These are phyloP conservation scores for Psophia crepitans DNA, from an alignment of 2,113 vertebrate species.

Conservation along the genomic window DNA sequence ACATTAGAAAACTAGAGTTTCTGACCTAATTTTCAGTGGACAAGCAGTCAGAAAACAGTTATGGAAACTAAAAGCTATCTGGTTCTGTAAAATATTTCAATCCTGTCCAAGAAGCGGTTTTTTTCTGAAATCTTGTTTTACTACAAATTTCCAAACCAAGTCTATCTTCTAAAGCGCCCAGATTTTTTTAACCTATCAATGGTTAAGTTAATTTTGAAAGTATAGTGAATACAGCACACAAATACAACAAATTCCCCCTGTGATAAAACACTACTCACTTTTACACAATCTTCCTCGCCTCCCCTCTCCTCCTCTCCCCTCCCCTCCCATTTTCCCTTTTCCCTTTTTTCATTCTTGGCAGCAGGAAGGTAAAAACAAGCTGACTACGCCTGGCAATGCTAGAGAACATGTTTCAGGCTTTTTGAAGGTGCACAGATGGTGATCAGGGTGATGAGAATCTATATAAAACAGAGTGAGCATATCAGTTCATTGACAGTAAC, in stretches of 20 bases:
- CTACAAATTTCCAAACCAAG: background rate
- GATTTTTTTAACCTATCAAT: background rate
- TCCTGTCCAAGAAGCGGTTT: background rate
- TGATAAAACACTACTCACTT: background rate
- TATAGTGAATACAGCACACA: rapidly evolving
- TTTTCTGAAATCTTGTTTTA: background rate
- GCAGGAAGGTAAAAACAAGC: background rate
- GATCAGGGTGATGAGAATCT: background rate
- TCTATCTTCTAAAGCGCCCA: background rate
- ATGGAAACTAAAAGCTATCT: background rate
- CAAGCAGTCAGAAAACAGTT: background rate
- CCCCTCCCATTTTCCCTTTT: too few species aligned
- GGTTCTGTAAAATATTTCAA: background rate
- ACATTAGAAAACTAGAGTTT: background rate
- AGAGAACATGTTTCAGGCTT: background rate
- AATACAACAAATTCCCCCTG: background rate
- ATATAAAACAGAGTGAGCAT: background rate
- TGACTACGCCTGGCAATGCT: background rate
- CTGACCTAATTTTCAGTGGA: background rate
- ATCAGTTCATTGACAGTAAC: background rate
- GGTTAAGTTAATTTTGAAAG: background rate
- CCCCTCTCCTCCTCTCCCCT: too few species aligned
- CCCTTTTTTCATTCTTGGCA: background rate
- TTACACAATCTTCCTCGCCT: background rate
- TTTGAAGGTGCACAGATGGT: background rate